Evolutionary conservation across 1,140 invertebrate genomes (phyloP), one percentile per base, ranked within the genome.

Genomic region (Pseudobourletiella spinata): DNA sequence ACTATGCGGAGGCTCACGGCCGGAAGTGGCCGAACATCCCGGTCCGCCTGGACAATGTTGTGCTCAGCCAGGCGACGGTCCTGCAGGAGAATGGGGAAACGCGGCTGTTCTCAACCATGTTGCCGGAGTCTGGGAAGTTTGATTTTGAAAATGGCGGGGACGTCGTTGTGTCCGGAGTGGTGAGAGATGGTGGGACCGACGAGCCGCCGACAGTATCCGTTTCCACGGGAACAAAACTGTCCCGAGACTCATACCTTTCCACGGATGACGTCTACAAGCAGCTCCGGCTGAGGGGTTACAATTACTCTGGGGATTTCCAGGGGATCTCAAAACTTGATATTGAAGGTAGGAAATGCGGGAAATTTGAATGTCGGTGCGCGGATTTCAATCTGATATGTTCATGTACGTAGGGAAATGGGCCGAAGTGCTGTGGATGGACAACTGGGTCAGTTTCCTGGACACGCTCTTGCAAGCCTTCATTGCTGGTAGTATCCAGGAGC

Each of bases 391-490:
- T n/a, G n/a, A n/a, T n/a, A n/a, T n/a, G n/a, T n/a, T n/a, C n/a
- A n/a, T n/a, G n/a, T n/a, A n/a, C n/a, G n/a, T n/a, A 78, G 78
- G 76, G 25, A 74, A 74, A 0, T 72, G 69, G 46, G 89, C 88
- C 16, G 77, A 83, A 70, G 74, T 94, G 30, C 75, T 81, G 57
- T 98, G 94, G 94, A 80, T 81, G 20, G 82, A 84, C 52, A 89
- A 96, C 73, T 98, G 93, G 93, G 84, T 96, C 52, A 85, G 91
- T 14, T 97, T 85, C 75, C 84, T 97, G 71, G 95, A 98, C 72
- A 94, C 90, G 0, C 89, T 98, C 84, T 80, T 98, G 20, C 95
- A 98, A 75, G 91, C 94, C 65, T 83, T 81, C 46, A n/a, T n/a
- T n/a, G 87, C 97, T 65, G 75, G 96, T 22, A 83, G 85, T 39